These are phyloP conservation scores for Pseudomyrmex gracilis DNA, from an alignment of 1,140 invertebrate genomes.

Conservation along the genomic window DNA sequence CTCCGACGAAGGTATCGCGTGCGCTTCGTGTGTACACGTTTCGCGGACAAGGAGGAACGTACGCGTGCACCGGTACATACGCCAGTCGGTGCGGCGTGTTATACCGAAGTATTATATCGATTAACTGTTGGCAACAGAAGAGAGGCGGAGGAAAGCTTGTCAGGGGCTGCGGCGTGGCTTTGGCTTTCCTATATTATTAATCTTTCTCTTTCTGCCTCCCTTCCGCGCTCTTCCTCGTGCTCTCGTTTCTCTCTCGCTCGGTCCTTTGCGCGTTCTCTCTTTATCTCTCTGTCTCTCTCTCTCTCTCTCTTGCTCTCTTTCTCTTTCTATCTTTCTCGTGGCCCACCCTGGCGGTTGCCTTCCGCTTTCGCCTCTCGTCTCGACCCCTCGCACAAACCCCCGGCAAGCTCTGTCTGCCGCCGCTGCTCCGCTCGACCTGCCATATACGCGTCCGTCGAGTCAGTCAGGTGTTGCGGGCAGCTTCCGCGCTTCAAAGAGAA, in stretches of 20 bases:
- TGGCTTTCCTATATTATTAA: slow-evolving; percentile 85
- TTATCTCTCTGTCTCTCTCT: background rate
- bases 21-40: slow-evolving; percentile 34
- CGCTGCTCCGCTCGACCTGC: slow-evolving; percentile 64
- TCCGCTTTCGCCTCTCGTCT: slow-evolving; percentile 53
- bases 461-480: slow-evolving; percentile 82
- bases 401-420: slow-evolving; percentile 35
- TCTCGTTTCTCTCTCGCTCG: slow-evolving; percentile 49
- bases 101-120: slow-evolving; percentile 85
- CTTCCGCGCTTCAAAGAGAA: slow-evolving; percentile 78
- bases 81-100: slow-evolving; percentile 74
- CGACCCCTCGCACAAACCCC: slow-evolving; percentile 17
- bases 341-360: slow-evolving; percentile 40
- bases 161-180: slow-evolving; percentile 78
- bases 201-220: slow-evolving; percentile 78
- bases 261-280: no score
- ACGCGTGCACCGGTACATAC: slow-evolving; percentile 45
- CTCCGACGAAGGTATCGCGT: slow-evolving; percentile 23
- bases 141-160: slow-evolving; percentile 79
- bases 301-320: slow-evolving; percentile 52
- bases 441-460: slow-evolving; percentile 77
- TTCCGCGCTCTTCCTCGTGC: slow-evolving; percentile 41
- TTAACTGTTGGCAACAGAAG: slow-evolving; percentile 85
- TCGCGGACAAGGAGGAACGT: slow-evolving; percentile 37
- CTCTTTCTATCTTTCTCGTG: slow-evolving; percentile 49